Conservation (phyloP, 2,113 vertebrate species). For the Choloepus hoffmanni region DNA sequence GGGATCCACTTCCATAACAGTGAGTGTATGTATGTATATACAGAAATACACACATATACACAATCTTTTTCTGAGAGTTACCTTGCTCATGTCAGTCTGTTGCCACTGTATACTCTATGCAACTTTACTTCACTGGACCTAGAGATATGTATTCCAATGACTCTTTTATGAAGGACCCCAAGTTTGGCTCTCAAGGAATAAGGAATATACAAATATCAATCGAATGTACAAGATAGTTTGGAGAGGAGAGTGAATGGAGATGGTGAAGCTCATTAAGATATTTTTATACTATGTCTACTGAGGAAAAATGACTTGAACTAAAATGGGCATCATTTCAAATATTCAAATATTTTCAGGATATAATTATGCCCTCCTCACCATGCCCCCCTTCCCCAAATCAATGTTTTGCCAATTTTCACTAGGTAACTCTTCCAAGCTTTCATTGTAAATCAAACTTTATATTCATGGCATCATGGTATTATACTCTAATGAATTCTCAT, state of each 20-base stretch:
- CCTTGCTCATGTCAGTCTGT: background rate
- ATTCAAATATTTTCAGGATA: conserved; percentile 48
- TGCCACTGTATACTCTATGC: background rate
- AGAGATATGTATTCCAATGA: background rate
- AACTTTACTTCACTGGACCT: background rate
- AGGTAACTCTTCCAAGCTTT: conserved; percentile 52
- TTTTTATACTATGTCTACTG: background rate
- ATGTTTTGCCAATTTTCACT: conserved; percentile 24
- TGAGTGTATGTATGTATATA: background rate
- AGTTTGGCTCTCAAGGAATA: background rate
- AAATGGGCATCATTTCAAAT: background rate
- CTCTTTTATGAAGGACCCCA: background rate
- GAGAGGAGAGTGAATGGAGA: background rate
- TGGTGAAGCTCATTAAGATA: background rate
- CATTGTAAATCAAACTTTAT: conserved; percentile 64
- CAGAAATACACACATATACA: background rate
- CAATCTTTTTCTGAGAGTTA: background rate
- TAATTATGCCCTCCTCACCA: background rate
- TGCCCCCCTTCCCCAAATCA: background rate
- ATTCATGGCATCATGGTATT: conserved; percentile 37
- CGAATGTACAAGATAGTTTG: background rate
- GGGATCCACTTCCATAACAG: background rate
- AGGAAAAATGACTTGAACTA: background rate
- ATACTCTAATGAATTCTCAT: conserved; percentile 45
- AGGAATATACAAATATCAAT: background rate